Conservation (phyloP, 2,888 invertebrate species). For the Drosophila infuscata region DNA sequence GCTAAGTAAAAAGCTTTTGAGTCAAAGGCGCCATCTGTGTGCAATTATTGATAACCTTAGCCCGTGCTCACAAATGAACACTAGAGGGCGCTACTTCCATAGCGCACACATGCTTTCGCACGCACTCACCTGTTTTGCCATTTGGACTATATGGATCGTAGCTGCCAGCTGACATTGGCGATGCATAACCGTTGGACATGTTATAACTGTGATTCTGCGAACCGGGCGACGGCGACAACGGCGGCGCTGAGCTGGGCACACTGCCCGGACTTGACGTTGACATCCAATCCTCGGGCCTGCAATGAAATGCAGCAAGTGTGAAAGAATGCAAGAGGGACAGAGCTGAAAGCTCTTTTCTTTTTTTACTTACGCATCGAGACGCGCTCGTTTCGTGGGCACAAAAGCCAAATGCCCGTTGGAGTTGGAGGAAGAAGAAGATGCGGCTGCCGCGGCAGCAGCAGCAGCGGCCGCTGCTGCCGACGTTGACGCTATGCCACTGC, state of each 20-base stretch:
- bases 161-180: slow-evolving; percentile 94
- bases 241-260: slow-evolving; percentile 87
- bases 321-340: neutral
- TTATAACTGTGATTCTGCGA: slow-evolving; percentile 86
- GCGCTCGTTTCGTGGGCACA: slow-evolving; percentile 86
- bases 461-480: slow-evolving; percentile 55
- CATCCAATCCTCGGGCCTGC: slow-evolving; percentile 87
- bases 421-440: slow-evolving; percentile 82
- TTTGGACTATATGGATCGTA: slow-evolving; percentile 96
- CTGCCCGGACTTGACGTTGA: slow-evolving; percentile 87
- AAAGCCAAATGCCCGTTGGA: slow-evolving; percentile 85
- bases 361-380: slow-evolving; percentile 84
- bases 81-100: slow-evolving; percentile 32
- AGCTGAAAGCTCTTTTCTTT: neutral
- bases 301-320: neutral
- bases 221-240: slow-evolving; percentile 89
- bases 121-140: slow-evolving; percentile 93
- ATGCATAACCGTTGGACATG: slow-evolving; percentile 91
- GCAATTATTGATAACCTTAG: neutral
- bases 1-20: neutral
- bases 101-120: neutral
- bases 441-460: slow-evolving; percentile 55
- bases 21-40: slow-evolving; percentile 38
- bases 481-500: slow-evolving; percentile 45
- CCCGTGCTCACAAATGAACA: slow-evolving; percentile 7